Conservation (phyloP, 2,888 invertebrate species). For the Eucera pruinosa region DNA sequence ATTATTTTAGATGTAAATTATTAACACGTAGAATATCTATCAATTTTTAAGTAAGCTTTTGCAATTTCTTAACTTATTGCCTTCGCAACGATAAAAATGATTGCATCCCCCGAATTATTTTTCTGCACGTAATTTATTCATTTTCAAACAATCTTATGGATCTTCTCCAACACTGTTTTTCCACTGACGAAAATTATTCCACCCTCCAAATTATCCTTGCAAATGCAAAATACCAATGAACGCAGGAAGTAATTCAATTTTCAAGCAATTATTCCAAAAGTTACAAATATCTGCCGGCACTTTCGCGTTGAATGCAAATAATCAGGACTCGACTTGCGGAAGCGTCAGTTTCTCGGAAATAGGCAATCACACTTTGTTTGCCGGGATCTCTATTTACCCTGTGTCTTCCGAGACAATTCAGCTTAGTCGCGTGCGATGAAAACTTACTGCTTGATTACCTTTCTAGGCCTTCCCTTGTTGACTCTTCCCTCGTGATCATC, state of each 20-base stretch:
- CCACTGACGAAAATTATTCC: too few relatives aligned
- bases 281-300: background rate
- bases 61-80: too few relatives aligned
- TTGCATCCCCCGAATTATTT: too few relatives aligned
- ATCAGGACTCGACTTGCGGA: background rate
- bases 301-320: constrained; percentile 13
- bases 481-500: background rate
- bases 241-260: background rate
- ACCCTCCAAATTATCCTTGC: background rate
- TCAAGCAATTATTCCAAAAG: background rate
- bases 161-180: too few relatives aligned
- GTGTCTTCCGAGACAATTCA: constrained; percentile 3
- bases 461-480: background rate
- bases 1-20: too few relatives aligned
- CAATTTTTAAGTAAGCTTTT: too few relatives aligned
- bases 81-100: too few relatives aligned
- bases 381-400: background rate
- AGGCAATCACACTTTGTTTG: constrained; percentile 16
- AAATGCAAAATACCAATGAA: too few relatives aligned
- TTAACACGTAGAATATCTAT: too few relatives aligned
- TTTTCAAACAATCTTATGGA: too few relatives aligned
- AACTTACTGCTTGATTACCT: background rate
- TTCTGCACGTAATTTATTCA: too few relatives aligned
- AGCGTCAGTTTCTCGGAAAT: background rate
- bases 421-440: background rate